Conservation (phyloP, 2,888 invertebrate genomes). For the Trichopoda pennipes region DNA sequence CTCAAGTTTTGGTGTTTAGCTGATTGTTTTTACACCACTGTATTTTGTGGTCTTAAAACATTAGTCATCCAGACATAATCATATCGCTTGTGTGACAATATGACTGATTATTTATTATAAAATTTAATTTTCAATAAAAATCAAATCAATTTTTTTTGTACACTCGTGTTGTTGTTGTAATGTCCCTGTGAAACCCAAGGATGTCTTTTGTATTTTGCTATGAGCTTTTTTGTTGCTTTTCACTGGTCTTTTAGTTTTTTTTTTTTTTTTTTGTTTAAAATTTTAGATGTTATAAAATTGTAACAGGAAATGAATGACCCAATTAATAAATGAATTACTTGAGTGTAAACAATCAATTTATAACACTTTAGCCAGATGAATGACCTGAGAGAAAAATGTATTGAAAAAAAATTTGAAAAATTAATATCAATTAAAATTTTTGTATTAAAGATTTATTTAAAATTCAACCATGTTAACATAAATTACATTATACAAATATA, state of each 20-base stretch:
- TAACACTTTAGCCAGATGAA: neutral
- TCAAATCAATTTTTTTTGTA: neutral
- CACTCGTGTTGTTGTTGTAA: too few relatives aligned
- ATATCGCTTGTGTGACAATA: too few relatives aligned
- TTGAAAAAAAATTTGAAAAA: neutral
- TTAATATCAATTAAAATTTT: neutral
- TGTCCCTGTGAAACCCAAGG: too few relatives aligned
- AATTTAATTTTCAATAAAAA: too few relatives aligned
- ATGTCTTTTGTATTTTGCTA: constrained; percentile 21
- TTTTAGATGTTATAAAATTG: constrained; percentile 15
- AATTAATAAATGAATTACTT: constrained; percentile 42
- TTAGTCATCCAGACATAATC: too few relatives aligned
- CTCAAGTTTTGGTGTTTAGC: too few relatives aligned
- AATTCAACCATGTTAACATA: constrained; percentile 39
- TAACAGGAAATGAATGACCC: constrained; percentile 53
- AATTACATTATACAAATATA: constrained; percentile 35
- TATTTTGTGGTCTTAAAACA: too few relatives aligned
- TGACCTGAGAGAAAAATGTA: neutral
- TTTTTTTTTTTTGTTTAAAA: neutral
- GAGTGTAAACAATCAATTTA: constrained; percentile 46
- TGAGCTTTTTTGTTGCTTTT: neutral
- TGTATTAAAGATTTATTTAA: constrained; percentile 14
- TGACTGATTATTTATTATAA: too few relatives aligned
- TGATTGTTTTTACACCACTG: too few relatives aligned
- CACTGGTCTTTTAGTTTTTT: neutral